Conservation (phyloP, 2,113 vertebrate species). For the Lepus americanus region DNA sequence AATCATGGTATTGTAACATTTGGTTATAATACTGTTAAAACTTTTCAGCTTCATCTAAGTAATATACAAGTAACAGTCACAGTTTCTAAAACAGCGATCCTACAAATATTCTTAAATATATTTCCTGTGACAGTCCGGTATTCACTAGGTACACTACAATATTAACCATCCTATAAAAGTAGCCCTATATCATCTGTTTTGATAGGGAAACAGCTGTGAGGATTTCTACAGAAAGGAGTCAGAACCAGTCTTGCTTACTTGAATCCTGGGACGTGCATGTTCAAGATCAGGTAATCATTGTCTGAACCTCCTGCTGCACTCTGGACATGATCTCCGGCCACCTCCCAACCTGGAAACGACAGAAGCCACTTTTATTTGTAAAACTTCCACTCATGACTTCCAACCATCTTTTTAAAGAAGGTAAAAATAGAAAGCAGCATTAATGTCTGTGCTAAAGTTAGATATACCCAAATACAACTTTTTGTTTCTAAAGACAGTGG, state of each 20-base stretch:
- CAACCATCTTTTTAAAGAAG: constrained; percentile 29
- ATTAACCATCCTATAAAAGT: not conserved
- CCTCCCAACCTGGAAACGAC: constrained; percentile 94
- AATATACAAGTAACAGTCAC: not conserved
- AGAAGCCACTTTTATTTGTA: constrained; percentile 43
- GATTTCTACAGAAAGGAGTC: constrained; percentile 11
- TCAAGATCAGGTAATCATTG: constrained; percentile 98
- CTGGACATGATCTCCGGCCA: constrained; percentile 95
- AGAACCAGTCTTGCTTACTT: constrained; percentile 90
- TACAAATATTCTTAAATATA: not conserved
- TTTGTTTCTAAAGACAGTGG: constrained; percentile 34
- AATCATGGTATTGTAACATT: not conserved
- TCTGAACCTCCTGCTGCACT: constrained; percentile 96
- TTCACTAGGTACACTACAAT: not conserved
- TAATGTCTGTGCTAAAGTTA: not conserved
- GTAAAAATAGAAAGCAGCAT: not conserved
- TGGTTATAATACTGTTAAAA: not conserved
- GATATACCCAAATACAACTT: not conserved
- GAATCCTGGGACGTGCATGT: constrained; percentile 96
- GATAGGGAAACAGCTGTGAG: constrained; percentile 12
- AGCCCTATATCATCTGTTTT: not conserved
- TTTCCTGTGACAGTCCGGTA: not conserved
- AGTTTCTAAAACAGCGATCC: not conserved
- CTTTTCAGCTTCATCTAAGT: not conserved
- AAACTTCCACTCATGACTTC: constrained; percentile 28